Evolutionary conservation across 2,888 invertebrate species (phyloP).

Genomic region (Drosophila algonquin): DNA sequence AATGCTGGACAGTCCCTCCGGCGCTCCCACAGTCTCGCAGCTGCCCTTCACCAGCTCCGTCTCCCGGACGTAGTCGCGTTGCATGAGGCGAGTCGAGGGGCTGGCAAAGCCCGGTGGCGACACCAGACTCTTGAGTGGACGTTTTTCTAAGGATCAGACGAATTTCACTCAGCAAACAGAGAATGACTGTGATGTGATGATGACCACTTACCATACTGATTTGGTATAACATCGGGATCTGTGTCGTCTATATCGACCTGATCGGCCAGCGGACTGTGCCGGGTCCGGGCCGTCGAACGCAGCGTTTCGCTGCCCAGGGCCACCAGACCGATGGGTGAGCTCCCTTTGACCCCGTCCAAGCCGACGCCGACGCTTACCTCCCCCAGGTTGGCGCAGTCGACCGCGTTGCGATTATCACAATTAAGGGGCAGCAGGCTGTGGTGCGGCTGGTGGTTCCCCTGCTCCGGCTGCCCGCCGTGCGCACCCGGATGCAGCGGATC

Average conservation of each 20-base stretch:
- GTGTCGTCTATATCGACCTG: slow-evolving; percentile 86
- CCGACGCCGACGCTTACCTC: slow-evolving; percentile 74
- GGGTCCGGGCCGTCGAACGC: slow-evolving; percentile 77
- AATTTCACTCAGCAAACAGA: background rate
- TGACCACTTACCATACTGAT: slow-evolving; percentile 90
- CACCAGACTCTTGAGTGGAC: slow-evolving; percentile 83
- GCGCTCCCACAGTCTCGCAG: slow-evolving; percentile 63
- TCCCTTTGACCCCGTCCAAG: slow-evolving; percentile 74
- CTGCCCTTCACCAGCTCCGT: slow-evolving; percentile 75
- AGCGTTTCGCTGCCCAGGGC: slow-evolving; percentile 84
- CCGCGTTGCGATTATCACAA: slow-evolving; percentile 72
- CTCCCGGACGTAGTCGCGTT: slow-evolving; percentile 82
- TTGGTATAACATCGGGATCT: slow-evolving; percentile 94
- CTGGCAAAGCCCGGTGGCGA: slow-evolving; percentile 83
- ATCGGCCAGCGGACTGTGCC: slow-evolving; percentile 84
- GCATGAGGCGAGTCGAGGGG: slow-evolving; percentile 83
- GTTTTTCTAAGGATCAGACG: slow-evolving; percentile 79
- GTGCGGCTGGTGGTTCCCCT: slow-evolving; percentile 81
- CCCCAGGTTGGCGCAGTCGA: slow-evolving; percentile 71
- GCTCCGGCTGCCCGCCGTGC: slow-evolving; percentile 63
- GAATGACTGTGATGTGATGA: too few relatives aligned
- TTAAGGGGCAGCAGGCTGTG: slow-evolving; percentile 82
- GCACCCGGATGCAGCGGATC: slow-evolving; percentile 82
- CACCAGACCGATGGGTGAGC: slow-evolving; percentile 60
- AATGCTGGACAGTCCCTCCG: slow-evolving; percentile 69